A percentile compares a stretch with the other conserved stretches of the same genome.
phyloP scores from a whole-genome alignment of 2,113 vertebrate genomes.

The Neogale vison region DNA sequence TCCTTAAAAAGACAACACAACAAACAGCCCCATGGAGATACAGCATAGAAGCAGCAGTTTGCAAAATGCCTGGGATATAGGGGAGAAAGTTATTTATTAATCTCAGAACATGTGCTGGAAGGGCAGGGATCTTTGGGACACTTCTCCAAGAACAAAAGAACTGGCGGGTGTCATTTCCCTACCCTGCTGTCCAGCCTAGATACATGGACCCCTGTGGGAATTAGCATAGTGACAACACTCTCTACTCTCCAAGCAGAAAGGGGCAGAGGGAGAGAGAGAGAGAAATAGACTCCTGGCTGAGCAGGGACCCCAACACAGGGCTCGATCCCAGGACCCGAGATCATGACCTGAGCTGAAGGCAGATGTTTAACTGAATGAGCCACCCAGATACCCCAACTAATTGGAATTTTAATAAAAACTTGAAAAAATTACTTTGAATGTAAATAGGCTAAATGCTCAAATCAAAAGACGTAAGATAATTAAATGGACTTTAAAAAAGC shows the following conservation, averaged over 20 bases:
- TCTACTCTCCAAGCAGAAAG: neutral
- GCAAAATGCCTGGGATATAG: neutral
- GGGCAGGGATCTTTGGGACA: neutral
- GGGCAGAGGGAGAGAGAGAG: too few relatives aligned
- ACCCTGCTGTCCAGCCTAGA: neutral
- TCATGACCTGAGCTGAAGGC: too few relatives aligned
- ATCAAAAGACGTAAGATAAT: neutral
- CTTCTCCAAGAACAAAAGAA: neutral
- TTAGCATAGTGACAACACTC: neutral
- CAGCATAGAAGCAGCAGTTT: neutral
- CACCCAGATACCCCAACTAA: neutral
- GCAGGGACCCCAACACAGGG: too few relatives aligned
- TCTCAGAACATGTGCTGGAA: neutral
- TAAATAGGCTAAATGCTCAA: neutral
- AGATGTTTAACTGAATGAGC: too few relatives aligned
- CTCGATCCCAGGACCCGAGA: too few relatives aligned
- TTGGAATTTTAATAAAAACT: neutral
- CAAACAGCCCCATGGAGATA: neutral
- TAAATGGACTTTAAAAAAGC: neutral
- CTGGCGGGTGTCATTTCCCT: neutral
- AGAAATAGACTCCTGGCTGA: too few relatives aligned
- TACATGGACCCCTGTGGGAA: neutral
- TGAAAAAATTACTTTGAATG: neutral
- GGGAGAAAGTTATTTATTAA: neutral
- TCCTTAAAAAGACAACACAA: neutral